Percentiles rank a stretch among this genome's conserved stretches.
Conservation (phyloP, 2,797 vertebrate genomes). For the Aselliscus stoliczkanus region DNA sequence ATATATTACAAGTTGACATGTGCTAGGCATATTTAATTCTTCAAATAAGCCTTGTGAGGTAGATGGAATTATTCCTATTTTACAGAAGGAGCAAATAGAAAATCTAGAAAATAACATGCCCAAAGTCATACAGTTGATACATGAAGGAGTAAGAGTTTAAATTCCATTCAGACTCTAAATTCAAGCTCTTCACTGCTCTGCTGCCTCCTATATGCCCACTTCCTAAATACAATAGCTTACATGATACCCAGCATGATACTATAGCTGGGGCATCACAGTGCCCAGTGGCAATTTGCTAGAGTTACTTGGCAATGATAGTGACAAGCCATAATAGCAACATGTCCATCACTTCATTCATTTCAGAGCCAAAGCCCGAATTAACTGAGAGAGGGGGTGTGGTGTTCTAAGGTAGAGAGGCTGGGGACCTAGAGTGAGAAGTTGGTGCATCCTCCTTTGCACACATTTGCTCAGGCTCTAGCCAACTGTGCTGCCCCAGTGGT, state of each 20-base stretch:
- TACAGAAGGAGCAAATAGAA: neutral
- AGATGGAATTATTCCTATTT: neutral
- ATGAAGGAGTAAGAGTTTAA: neutral
- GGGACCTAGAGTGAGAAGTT: neutral
- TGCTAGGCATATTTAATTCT: neutral
- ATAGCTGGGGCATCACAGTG: neutral
- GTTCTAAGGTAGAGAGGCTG: no score
- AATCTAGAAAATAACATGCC: neutral
- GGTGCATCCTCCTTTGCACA: neutral
- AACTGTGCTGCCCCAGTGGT: neutral
- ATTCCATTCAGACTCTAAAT: neutral
- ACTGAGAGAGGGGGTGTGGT: neutral
- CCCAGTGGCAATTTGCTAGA: neutral
- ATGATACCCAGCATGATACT: neutral
- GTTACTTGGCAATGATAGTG: neutral
- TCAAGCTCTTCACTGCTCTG: no score
- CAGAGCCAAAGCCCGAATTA: neutral
- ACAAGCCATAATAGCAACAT: neutral
- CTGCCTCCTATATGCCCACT: neutral
- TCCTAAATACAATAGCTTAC: neutral
- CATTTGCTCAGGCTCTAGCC: neutral
- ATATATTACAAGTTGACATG: neutral
- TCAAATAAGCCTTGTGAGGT: neutral
- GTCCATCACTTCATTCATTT: neutral
- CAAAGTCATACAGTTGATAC: neutral